A percentile compares a stretch with the other conserved stretches of the same genome.
These are phyloP conservation scores for Mugil cephalus DNA, from an alignment of 2,113 vertebrate genomes.

Conservation along the genomic window DNA sequence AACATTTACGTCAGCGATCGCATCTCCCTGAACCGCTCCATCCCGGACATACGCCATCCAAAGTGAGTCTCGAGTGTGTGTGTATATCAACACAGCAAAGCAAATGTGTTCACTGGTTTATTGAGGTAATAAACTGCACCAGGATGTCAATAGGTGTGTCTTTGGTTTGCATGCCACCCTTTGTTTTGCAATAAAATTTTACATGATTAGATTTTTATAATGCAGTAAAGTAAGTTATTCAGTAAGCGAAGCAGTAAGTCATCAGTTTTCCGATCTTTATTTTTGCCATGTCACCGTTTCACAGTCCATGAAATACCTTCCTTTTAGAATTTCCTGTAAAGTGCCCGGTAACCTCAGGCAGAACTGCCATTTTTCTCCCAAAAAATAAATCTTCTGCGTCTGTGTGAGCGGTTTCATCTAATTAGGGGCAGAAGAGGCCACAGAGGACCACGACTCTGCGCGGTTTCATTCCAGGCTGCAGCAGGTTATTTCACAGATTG, in stretches of 20 bases:
- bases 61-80: conserved; percentile 87
- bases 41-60: conserved; percentile 95
- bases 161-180: no score
- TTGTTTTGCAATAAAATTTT: no score
- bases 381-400: conserved; percentile 10
- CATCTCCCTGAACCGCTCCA: conserved; percentile 96
- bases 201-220: no score
- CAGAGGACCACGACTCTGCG: conserved; percentile 22
- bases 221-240: no score
- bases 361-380: conserved; percentile 5
- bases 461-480: conserved; percentile 44
- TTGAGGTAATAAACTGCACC: no score
- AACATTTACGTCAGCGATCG: conserved; percentile 98
- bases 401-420: conserved; percentile 29
- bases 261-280: conserved; percentile 3
- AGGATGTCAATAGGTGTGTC: no score
- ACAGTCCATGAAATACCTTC: not conserved
- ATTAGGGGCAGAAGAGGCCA: conserved; percentile 12
- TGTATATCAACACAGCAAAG: no score
- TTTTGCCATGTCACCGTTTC: no score
- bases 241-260: no score
- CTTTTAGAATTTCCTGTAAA: conserved; percentile 15
- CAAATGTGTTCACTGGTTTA: no score
- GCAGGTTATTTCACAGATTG: conserved; percentile 63
- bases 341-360: conserved; percentile 3